Percentiles rank a stretch among this genome's conserved stretches.
Conservation (phyloP, 2,888 invertebrate genomes). For the Caenorhabditis doughertyi region DNA sequence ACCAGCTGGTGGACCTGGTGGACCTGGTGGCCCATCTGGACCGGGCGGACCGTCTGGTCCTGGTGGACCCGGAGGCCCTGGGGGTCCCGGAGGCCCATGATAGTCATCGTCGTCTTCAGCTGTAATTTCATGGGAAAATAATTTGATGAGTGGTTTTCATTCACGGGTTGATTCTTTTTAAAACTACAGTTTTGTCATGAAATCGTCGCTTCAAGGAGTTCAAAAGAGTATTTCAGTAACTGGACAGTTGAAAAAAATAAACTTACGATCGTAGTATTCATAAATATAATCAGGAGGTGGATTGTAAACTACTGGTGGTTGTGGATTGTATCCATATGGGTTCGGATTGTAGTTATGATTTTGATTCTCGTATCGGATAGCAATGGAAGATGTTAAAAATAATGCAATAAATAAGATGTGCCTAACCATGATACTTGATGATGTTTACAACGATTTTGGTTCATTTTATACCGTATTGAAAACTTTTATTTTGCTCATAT, state of each 20-base stretch:
- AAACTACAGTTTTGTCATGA: no score
- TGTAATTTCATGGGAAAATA: constrained; percentile 1
- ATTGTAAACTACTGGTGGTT: constrained; percentile 3
- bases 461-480: background rate
- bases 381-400: constrained; percentile 1
- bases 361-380: background rate
- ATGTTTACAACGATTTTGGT: background rate
- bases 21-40: constrained; percentile 6
- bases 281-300: constrained; percentile 8
- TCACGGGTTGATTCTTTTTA: no score
- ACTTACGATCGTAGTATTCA: constrained; percentile 26
- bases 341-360: background rate
- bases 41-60: constrained; percentile 30
- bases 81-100: constrained; percentile 36
- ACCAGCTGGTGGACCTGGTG: constrained; percentile 22
- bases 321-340: constrained; percentile 4
- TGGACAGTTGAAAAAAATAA: background rate
- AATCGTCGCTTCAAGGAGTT: no score
- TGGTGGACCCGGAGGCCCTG: constrained; percentile 33
- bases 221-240: background rate
- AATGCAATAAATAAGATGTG: background rate
- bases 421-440: constrained; percentile 17
- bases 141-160: no score
- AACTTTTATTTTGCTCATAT: constrained; percentile 9
- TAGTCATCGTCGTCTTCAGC: constrained; percentile 19